phyloP scores from a whole-genome alignment of 2,888 invertebrate genomes.

The Busseola fusca region DNA sequence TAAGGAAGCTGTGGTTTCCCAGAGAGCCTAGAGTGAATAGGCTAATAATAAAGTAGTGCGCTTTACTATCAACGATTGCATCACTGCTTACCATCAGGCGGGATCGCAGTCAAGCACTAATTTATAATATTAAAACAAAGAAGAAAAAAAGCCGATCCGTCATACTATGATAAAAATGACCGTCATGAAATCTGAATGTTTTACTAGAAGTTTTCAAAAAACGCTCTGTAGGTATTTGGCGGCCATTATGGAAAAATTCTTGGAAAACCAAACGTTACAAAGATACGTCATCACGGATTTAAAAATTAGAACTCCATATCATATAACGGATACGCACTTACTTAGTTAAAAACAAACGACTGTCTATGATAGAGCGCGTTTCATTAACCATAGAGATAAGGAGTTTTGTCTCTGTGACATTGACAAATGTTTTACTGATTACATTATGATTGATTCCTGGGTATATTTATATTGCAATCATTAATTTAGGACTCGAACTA shows the following conservation, averaged over 20 bases:
- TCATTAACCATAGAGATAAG: conserved; percentile 33
- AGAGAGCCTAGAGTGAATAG: no score
- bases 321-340: conserved; percentile 5
- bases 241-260: no score
- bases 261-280: not conserved
- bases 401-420: conserved; percentile 29
- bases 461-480: conserved; percentile 3
- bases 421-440: conserved; percentile 34
- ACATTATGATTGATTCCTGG: conserved; percentile 8
- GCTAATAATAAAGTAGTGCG: no score
- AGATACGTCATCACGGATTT: conserved; percentile 26
- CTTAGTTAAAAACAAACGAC: conserved; percentile 13
- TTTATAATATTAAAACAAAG: no score
- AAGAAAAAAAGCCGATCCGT: no score
- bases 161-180: not conserved
- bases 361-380: conserved; percentile 11
- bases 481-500: conserved; percentile 1
- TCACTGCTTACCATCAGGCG: no score
- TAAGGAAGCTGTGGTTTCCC: not conserved
- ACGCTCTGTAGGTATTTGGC: no score
- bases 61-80: no score
- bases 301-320: conserved; percentile 1
- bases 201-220: not conserved
- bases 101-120: no score
- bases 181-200: not conserved